phyloP scores from a whole-genome alignment of 2,113 vertebrate genomes.

The Aldabrachelys gigantea region DNA sequence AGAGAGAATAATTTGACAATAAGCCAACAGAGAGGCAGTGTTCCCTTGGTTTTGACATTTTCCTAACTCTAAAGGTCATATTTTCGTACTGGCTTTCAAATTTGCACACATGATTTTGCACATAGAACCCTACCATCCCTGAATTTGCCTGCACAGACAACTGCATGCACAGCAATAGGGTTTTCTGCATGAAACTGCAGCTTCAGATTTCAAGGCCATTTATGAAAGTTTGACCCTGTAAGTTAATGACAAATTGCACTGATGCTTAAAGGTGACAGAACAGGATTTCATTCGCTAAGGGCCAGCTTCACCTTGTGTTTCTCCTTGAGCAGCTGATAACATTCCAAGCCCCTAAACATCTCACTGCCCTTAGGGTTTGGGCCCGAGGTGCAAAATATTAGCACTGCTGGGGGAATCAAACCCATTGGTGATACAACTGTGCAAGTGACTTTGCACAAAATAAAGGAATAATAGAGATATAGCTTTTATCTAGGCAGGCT shows the following conservation, averaged over 20 bases:
- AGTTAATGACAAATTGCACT: not conserved
- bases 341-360: not conserved
- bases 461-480: not conserved
- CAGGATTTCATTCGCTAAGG: not conserved
- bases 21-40: not conserved
- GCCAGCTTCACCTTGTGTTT: not conserved
- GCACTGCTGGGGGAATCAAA: not conserved
- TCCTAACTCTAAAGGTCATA: not conserved
- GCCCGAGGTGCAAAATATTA: not conserved
- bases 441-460: not conserved
- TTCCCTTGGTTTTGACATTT: not conserved
- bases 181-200: not conserved
- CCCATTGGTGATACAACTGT: not conserved
- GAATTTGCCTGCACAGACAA: not conserved
- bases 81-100: not conserved
- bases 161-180: not conserved
- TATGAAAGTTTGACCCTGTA: not conserved
- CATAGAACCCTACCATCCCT: accelerated
- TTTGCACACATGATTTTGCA: not conserved
- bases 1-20: not conserved
- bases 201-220: not conserved
- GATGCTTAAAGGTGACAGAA: not conserved
- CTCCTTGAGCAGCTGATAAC: not conserved
- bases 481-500: not conserved
- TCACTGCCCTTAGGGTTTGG: not conserved